A percentile compares a stretch with the other conserved stretches of the same genome.
These are phyloP conservation scores for Axis porcinus DNA, from an alignment of 2,113 vertebrate species.

Conservation along the genomic window DNA sequence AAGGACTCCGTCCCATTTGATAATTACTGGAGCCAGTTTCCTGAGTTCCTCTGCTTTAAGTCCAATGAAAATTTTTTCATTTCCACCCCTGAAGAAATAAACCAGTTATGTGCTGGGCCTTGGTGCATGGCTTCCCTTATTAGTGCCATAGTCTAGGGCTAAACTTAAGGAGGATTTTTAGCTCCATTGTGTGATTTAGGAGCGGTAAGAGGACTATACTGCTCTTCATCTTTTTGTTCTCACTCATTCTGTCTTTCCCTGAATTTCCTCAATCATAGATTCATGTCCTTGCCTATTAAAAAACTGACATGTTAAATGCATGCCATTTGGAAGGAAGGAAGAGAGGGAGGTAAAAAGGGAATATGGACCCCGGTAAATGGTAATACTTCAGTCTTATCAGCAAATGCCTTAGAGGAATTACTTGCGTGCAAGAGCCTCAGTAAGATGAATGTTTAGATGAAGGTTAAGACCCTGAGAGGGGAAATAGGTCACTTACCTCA, in stretches of 20 bases:
- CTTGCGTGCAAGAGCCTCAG: not conserved
- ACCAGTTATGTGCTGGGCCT: not conserved
- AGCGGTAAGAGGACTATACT: not conserved
- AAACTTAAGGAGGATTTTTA: not conserved
- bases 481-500: conserved; percentile 11
- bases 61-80: not conserved
- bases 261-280: conserved; percentile 4
- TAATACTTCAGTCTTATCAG: not conserved
- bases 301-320: not conserved
- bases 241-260: not conserved
- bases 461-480: not conserved
- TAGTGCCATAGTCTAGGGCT: not conserved
- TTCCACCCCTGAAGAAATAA: not conserved
- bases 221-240: not conserved
- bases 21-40: not conserved
- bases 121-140: not conserved
- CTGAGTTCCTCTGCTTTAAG: not conserved
- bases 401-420: not conserved
- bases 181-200: not conserved
- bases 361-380: not conserved
- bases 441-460: not conserved
- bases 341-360: too few species aligned
- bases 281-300: not conserved
- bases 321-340: not conserved
- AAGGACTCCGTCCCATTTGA: not conserved